Conservation (phyloP, 2,888 invertebrate genomes). For the Altica lythri region DNA sequence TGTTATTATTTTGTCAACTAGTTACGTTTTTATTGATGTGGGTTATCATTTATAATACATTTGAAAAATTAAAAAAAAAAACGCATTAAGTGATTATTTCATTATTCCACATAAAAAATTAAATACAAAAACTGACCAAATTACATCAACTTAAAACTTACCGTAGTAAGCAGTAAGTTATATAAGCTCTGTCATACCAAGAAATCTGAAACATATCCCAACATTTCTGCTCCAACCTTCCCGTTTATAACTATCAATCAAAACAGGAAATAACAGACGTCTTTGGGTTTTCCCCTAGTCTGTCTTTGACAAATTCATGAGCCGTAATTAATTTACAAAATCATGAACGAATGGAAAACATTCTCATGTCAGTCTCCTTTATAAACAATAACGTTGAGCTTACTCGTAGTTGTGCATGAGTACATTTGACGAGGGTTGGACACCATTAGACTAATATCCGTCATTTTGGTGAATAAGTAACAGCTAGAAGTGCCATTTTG, state of each 20-base stretch:
- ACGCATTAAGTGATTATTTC: too few species aligned
- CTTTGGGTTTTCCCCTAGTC: conserved; percentile 9
- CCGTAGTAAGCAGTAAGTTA: too few species aligned
- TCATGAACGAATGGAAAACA: conserved; percentile 13
- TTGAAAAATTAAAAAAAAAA: too few species aligned
- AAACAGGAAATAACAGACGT: conserved; percentile 12
- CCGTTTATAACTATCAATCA: conserved; percentile 12
- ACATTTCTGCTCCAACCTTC: background rate
- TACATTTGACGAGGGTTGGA: conserved; percentile 38
- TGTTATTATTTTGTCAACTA: too few species aligned
- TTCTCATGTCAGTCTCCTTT: conserved; percentile 6
- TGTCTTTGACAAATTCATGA: conserved; percentile 15
- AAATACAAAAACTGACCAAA: too few species aligned
- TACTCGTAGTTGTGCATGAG: conserved; percentile 34
- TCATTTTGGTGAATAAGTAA: conserved; percentile 7
- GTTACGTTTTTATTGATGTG: too few species aligned
- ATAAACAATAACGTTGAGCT: conserved; percentile 5
- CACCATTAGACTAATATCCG: conserved; percentile 35
- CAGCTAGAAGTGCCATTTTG: background rate
- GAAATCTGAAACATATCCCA: too few species aligned
- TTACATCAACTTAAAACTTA: too few species aligned
- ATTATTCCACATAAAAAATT: too few species aligned
- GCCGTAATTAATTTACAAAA: conserved; percentile 18
- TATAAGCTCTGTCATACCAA: too few species aligned
- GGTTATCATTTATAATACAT: too few species aligned